These are phyloP conservation scores for Suillia variegata DNA, from an alignment of 2,888 invertebrate species.

Conservation along the genomic window DNA sequence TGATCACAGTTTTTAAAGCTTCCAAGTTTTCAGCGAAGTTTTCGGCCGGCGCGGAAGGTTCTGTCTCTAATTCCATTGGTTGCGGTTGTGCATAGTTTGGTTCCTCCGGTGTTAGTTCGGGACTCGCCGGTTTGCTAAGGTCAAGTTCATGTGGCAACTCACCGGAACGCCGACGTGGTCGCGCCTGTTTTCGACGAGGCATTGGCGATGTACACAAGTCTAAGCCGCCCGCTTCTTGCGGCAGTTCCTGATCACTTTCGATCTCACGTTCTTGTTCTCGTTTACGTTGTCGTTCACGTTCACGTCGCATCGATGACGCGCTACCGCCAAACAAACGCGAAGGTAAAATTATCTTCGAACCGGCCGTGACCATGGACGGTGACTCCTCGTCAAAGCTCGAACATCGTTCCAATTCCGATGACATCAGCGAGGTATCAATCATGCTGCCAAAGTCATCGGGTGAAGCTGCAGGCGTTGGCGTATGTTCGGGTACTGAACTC, in stretches of 20 bases:
- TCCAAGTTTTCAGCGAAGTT: slow-evolving; percentile 26
- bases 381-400: slow-evolving; percentile 62
- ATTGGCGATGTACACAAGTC: slow-evolving; percentile 76
- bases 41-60: neutral
- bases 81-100: slow-evolving; percentile 5
- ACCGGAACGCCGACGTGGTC: slow-evolving; percentile 82
- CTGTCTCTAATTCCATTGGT: neutral
- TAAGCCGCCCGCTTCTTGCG: slow-evolving; percentile 48
- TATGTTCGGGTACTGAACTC: slow-evolving; percentile 63
- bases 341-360: slow-evolving; percentile 56
- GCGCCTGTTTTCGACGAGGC: slow-evolving; percentile 83
- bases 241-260: slow-evolving; percentile 56
- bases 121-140: slow-evolving; percentile 52
- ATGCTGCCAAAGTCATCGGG: slow-evolving; percentile 56
- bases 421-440: slow-evolving; percentile 52
- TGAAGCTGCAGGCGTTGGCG: slow-evolving; percentile 60
- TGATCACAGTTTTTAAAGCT: slow-evolving; percentile 53
- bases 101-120: slow-evolving; percentile 19
- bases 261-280: slow-evolving; percentile 33
- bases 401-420: slow-evolving; percentile 52
- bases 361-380: slow-evolving; percentile 58
- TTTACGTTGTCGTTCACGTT: slow-evolving; percentile 45
- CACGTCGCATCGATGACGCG: slow-evolving; percentile 39
- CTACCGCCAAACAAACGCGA: slow-evolving; percentile 56
- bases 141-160: slow-evolving; percentile 64